Evolutionary conservation across 2,888 invertebrate species (phyloP), one percentile per base, ranked within the genome.

Genomic region (Pollenia amentaria): DNA sequence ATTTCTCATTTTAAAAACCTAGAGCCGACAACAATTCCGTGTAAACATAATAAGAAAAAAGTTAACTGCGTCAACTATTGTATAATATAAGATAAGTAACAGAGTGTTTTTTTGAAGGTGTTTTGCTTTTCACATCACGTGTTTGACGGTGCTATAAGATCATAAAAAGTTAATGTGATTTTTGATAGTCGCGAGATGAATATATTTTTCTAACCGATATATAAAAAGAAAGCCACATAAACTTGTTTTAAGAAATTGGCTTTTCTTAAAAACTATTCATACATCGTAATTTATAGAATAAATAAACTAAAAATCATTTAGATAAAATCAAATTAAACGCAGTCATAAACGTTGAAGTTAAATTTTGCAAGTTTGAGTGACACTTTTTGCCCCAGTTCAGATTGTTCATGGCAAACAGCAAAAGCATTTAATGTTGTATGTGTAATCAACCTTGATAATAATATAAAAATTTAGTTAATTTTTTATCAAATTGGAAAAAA

Each of bases 301-400:
- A 29, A 16, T 40, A 51, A 69, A 29, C 16, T 51, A 18, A 55
- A 55, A 55, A 55, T 21, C 0, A 55, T 21, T 21, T 18, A 55
- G 51, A 51, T 51, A 55, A 55, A 55, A 55, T 55, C 18, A 55
- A 55, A 18, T 55, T 18, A 18, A 18, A 55, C 21, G 11, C 53
- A 12, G 40, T 60, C 57, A 40, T 14, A 16, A 38, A 60, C 14
- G 7, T 12, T 16, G 40, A 60, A 38, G n/a, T 2, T n/a, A n/a
- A 9, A 40, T n/a, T 16, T 29, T 29, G 53, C 14, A 18, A 51
- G 18, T 53, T 12, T 53, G 12, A 70, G 51, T 53, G 40, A n/a
- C 51, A 69, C 51, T 69, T 69, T 64, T 12, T 51, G 69, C 38
- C 16, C 44, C 44, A 8, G 18, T 46, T 65, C 65, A 65, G 12